Evolutionary conservation across 1,140 invertebrate species (phyloP).

Genomic region (Drosophila micromelanica): DNA sequence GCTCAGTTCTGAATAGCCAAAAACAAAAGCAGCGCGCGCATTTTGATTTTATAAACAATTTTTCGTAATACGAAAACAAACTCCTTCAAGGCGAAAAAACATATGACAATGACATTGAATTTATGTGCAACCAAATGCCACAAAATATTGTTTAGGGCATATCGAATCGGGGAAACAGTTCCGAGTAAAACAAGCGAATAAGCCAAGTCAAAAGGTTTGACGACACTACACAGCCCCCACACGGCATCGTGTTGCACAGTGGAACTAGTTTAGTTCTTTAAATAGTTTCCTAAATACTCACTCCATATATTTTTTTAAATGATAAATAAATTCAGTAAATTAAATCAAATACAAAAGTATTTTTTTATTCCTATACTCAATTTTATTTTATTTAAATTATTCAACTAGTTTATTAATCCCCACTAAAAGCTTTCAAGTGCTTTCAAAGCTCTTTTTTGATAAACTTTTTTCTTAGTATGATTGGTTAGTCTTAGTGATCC

Average conservation of each 20-base stretch:
- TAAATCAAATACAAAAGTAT: no score
- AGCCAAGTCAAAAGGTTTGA: background rate
- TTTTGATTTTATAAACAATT: slow-evolving; percentile 60
- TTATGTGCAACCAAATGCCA: slow-evolving; percentile 51
- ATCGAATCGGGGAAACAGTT: slow-evolving; percentile 46
- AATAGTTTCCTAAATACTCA: no score
- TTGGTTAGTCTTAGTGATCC: background rate
- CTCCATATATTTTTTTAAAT: no score
- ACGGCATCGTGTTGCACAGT: slow-evolving; percentile 11
- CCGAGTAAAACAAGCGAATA: slow-evolving; percentile 29
- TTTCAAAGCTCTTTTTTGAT: background rate
- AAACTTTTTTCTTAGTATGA: background rate
- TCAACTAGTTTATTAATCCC: background rate
- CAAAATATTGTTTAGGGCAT: slow-evolving; percentile 64
- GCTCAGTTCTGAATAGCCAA: slow-evolving; percentile 18
- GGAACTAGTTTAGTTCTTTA: background rate
- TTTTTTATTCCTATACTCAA: no score
- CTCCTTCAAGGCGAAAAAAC: slow-evolving; percentile 32
- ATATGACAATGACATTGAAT: slow-evolving; percentile 58
- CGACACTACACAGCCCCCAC: slow-evolving; percentile 12
- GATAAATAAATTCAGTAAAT: no score
- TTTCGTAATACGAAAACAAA: slow-evolving; percentile 17
- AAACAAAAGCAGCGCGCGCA: slow-evolving; percentile 21
- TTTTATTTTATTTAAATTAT: no score
- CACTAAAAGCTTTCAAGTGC: background rate